Percentiles rank a stretch among this genome's conserved stretches.
Conservation (phyloP, 2,113 vertebrate genomes). For the Lepidothrix coronata region DNA sequence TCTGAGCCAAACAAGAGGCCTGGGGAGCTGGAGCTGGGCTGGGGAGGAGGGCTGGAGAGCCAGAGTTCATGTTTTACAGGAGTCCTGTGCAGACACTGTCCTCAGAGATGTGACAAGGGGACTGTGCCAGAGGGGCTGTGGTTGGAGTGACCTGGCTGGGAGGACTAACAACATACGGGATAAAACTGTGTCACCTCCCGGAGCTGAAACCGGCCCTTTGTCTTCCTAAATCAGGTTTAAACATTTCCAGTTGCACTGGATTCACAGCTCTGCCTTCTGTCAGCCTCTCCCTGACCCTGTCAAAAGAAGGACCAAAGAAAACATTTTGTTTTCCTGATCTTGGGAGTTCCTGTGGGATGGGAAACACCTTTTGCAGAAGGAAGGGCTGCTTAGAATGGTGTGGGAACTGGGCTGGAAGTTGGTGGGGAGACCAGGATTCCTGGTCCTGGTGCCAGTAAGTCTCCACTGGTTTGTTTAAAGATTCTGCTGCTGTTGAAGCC, state of each 20-base stretch:
- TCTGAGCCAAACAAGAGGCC: conserved; percentile 1
- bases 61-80: neutral
- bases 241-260: neutral
- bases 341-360: conserved; percentile 15
- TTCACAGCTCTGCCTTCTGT: neutral
- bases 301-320: neutral
- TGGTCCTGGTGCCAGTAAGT: neutral
- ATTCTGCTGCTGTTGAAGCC: neutral
- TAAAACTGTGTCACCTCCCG: neutral
- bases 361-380: conserved; percentile 34
- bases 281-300: neutral
- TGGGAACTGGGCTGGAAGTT: neutral
- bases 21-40: neutral
- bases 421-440: neutral
- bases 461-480: neutral
- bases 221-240: neutral
- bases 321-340: neutral
- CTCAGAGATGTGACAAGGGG: neutral
- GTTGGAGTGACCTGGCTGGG: neutral
- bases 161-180: neutral
- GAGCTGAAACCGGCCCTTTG: neutral
- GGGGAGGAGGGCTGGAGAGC: neutral
- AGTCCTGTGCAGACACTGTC: neutral
- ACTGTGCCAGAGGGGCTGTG: neutral
- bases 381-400: neutral